Base-by-base conservation (phyloP, 37 sponge, comb jelly and placozoan genomes). In the Chondrosia reniformis region DNA sequence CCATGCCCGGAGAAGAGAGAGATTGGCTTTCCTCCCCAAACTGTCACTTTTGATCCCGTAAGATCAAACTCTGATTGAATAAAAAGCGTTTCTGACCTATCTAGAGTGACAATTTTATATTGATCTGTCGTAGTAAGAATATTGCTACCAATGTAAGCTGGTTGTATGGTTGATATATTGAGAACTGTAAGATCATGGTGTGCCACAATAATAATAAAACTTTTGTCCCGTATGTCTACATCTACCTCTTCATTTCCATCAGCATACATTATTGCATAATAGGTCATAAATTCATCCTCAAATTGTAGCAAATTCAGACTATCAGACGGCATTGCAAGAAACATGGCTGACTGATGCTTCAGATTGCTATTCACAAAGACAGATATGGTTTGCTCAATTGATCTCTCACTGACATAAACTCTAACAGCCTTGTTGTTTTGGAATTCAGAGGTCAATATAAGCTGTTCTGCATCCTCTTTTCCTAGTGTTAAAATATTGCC, bases 21-120 rank as follows among this genome's bases (percentile, higher is more conserved):
- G 24, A 69, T 69, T 22, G 72, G 72, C 10, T 69, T 69, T 25
- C 72, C 72, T 39, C 72, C 41, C 72, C 72, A 69, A 25, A 24
- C 36, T 39, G 72, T 69, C n/a, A 69, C 72, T 39, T 31, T 69
- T 69, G 72, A 69, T 40, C 72, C 72, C 17, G 72, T 69, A 31
- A 69, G 43, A 25, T 69, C 72, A 2, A 2, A 40, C 9, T 2
- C 24, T 21, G 72, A 69, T 25, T 39, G 38, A 24, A 69, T 39
- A 25, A 69, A 43, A 6, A 69, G 72, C 3, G 43, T 69, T 44
- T 69, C 72, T n/a, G n/a, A 22, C 10, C 72, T 41, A 44, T 39
- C 42, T 7, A 69, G 43, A 19, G 41, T 4, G 2, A 69, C 43
- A n/a, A 44, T 69, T 44, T 69, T 69, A 13, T 21, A 43, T n/a